Conservation (phyloP, 2,888 invertebrate genomes). For the Bombylius major region DNA sequence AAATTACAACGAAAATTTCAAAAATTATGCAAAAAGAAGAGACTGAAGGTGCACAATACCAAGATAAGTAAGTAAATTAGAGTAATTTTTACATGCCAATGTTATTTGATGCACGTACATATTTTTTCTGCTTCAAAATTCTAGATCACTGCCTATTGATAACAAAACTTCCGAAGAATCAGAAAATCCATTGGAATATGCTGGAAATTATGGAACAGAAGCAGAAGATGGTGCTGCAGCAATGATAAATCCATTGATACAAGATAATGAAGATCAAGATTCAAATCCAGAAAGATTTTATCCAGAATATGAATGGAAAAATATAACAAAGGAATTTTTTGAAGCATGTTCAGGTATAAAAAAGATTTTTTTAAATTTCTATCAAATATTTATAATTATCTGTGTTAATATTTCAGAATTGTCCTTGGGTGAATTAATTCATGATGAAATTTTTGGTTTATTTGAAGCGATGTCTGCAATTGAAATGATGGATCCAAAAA, state of each 20-base stretch:
- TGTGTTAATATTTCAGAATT: constrained; percentile 44
- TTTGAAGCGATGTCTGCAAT: constrained; percentile 99
- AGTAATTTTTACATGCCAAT: too few species aligned
- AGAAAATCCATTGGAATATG: too few species aligned
- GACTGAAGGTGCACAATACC: too few species aligned
- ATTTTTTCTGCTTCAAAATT: too few species aligned
- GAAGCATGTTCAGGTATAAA: constrained; percentile 44
- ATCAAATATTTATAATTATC: background rate
- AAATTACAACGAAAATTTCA: too few species aligned
- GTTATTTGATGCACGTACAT: too few species aligned
- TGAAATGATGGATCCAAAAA: constrained; percentile 99
- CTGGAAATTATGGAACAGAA: too few species aligned
- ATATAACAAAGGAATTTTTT: constrained; percentile 45
- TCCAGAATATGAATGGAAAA: constrained; percentile 31
- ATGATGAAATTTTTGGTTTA: constrained; percentile 81
- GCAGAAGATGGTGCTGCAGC: too few species aligned
- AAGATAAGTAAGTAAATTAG: too few species aligned
- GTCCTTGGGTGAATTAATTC: constrained; percentile 77
- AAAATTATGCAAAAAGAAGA: too few species aligned
- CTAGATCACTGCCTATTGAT: too few species aligned
- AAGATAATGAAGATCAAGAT: background rate
- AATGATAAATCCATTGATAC: background rate
- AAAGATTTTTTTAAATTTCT: background rate
- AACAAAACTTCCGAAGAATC: too few species aligned
- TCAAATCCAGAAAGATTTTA: constrained; percentile 19